Evolutionary conservation across 2,888 invertebrate species (phyloP), one percentile per base, ranked within the genome.

Genomic region (Torymus auratus): DNA sequence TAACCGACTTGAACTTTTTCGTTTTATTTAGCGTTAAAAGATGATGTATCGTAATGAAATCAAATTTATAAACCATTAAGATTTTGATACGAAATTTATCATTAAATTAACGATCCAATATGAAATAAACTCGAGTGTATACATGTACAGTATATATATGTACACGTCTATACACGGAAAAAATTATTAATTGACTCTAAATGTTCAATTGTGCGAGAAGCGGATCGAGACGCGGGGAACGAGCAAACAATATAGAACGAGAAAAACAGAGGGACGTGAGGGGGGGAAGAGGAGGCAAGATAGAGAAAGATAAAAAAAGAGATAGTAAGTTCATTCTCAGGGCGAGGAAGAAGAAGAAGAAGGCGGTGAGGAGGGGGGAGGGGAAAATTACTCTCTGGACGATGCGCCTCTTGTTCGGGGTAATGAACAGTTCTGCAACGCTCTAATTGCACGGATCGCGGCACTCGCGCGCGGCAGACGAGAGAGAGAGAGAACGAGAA

Each of bases 341-440:
- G 77, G 74, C 64, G 70, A 50, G 50, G 70, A 70, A 77, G 82
- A 81, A 70, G 83, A 80, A 61, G 74, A 41, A 41, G 41, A 41
- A 41, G 41, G 7, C 5, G 5, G 7, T 65, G 75, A 83, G 77
- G 80, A 80, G 75, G 72, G 67, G 83, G 69, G 81, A 72, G 80
- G 72, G 73, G 79, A 84, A 86, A 85, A 87, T 87, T 87, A 86
- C 84, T 83, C 80, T 72, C 80, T 72, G 78, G 67, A 77, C 82
- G 80, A 78, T 80, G 83, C 78, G 73, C 81, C 81, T 82, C 78
- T 82, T 80, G 84, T 74, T 81, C 83, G 74, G 82, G 80, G 82
- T 84, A 84, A 85, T 80, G 80, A 84, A 83, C 80, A 82, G 82
- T 82, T 82, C 78, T 72, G 79, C 76, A 75, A 69, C 82, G 82